Evolutionary conservation across 1,140 invertebrate genomes (phyloP).

Genomic region (Neotoxoptera formosana): DNA sequence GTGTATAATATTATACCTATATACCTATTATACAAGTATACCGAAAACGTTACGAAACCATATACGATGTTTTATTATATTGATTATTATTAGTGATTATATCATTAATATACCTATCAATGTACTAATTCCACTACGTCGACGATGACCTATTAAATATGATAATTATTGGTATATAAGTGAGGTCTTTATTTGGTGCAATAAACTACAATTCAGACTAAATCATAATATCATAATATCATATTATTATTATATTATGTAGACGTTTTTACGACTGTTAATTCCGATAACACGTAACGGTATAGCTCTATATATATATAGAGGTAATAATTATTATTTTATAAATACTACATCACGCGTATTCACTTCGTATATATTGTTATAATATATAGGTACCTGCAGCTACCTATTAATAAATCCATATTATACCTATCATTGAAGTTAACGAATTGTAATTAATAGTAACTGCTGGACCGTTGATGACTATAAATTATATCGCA

Average conservation of each 20-base stretch:
- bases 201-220: not conserved
- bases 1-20: no score
- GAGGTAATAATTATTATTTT: not conserved
- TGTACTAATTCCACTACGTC: not conserved
- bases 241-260: not conserved
- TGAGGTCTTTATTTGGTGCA: slow-evolving; percentile 5
- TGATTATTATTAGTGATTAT: not conserved
- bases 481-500: no score
- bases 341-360: not conserved
- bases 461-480: no score
- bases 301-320: not conserved
- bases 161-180: slow-evolving; percentile 1
- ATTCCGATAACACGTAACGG: not conserved
- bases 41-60: not conserved
- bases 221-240: not conserved
- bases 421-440: not conserved
- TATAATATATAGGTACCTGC: not conserved
- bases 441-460: not conserved
- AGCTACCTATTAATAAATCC: not conserved
- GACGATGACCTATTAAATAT: not conserved
- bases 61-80: not conserved
- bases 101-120: not conserved
- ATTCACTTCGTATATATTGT: not conserved
- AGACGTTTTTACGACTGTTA: not conserved
- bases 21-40: not conserved